phyloP scores from a whole-genome alignment of 2,113 vertebrate species.

The Narcine bancroftii region DNA sequence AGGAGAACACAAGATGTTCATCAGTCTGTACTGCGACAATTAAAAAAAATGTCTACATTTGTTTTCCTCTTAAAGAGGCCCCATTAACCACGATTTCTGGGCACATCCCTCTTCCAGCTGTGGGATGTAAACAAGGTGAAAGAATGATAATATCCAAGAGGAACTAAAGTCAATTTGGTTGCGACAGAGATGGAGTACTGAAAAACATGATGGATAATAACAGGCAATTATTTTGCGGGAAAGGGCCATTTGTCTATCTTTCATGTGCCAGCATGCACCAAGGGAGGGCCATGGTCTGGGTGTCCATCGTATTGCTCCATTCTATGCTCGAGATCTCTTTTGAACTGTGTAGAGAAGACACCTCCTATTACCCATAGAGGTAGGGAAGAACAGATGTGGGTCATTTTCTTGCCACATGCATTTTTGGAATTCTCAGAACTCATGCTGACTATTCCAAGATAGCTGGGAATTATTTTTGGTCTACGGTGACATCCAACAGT shows the following conservation, averaged over 20 bases:
- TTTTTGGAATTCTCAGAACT: neutral
- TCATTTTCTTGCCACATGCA: neutral
- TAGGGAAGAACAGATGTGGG: neutral
- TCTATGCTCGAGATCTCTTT: neutral
- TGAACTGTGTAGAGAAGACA: neutral
- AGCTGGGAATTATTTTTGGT: neutral
- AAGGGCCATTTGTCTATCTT: neutral
- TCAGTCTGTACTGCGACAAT: constrained; percentile 1
- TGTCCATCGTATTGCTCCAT: neutral
- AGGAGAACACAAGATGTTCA: neutral
- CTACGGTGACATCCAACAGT: neutral
- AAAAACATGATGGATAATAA: neutral
- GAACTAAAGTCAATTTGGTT: neutral
- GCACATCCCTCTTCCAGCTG: neutral
- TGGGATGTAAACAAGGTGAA: constrained; percentile 9
- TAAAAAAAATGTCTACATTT: neutral
- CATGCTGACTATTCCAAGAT: neutral
- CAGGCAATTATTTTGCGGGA: neutral
- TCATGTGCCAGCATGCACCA: neutral
- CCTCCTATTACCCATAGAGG: neutral
- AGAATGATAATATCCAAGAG: neutral
- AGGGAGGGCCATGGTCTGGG: neutral
- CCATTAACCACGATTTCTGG: neutral
- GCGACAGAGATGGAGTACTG: neutral
- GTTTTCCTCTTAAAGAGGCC: neutral